Base-by-base conservation (phyloP, 2,888 invertebrate genomes). In the Ceriagrion tenellum region DNA sequence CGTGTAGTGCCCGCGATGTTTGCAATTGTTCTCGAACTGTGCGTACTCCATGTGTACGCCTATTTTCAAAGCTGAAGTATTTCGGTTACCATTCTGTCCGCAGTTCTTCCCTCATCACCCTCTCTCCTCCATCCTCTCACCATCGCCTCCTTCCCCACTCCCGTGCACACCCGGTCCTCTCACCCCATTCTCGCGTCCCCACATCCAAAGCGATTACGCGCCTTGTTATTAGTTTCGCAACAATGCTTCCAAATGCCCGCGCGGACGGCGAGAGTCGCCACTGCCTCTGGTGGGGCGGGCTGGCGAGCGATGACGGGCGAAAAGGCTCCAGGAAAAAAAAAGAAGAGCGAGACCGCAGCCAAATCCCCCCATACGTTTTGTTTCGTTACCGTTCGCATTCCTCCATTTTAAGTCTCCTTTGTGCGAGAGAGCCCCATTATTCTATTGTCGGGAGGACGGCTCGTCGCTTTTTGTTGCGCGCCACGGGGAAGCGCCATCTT, bases 191-290 rank as follows among this genome's bases (percentile, higher is more conserved):
- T 8, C 55, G 10, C 55, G 26, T 13, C 47, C 55, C 55, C 18
- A 30, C 55, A 89, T 13, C 16, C 55, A 55, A 55, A 89, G 55
- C 55, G 47, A 89, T 89, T 23, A 89, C 55, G 55, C 89, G 26
- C 89, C 55, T 55, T 55, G 47, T 55, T 26, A 55, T 89, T 89
- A 89, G 89, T 89, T 55, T 89, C 89, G 47, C 89, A 55, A 89
- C 89, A 89, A n/a, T 55, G 89, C 89, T 55, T 55, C n/a, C 55
- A 6, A 89, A 89, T 89, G 89, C 55, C n/a, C 89, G 89, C 89
- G 55, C 3, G 26, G 55, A n/a, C 55, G 26, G 55, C 88, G 88
- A 55, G 55, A 89, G 89, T 89, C 6, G 88, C 47, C 47, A 4
- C 8, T 20, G 69, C 4, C n/a, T n/a, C n/a, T n/a, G 69, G 69